A percentile compares a stretch with the other conserved stretches of the same genome.
Evolutionary conservation across 2,797 vertebrate genomes (phyloP).

Genomic region (Galago senegalensis): DNA sequence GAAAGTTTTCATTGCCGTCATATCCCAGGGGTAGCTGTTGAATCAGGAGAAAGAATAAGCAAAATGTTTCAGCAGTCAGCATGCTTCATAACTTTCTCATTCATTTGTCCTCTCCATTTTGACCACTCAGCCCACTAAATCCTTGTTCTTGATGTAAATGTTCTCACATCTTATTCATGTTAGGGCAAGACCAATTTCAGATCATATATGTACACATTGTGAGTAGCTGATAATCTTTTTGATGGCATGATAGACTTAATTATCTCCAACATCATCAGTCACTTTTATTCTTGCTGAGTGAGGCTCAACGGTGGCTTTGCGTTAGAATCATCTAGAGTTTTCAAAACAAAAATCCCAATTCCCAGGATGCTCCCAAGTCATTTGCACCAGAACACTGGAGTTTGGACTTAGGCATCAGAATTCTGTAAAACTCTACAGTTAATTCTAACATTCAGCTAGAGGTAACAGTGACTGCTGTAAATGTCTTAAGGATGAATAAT

Average conservation of each 20-base stretch:
- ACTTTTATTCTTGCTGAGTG: neutral
- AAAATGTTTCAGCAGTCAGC: neutral
- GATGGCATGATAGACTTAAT: slow-evolving; percentile 16
- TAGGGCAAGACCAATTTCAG: neutral
- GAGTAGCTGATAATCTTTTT: neutral
- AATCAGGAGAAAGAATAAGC: slow-evolving; percentile 8
- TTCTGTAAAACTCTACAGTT: neutral
- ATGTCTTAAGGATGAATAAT: neutral
- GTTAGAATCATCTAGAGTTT: slow-evolving; percentile 6
- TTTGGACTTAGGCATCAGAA: neutral
- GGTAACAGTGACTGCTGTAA: neutral
- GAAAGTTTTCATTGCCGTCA: neutral
- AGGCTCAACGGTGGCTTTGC: neutral
- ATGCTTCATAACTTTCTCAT: neutral
- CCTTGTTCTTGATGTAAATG: neutral
- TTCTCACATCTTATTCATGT: neutral
- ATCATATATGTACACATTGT: neutral
- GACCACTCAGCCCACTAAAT: neutral
- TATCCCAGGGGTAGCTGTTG: neutral
- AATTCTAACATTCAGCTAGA: neutral
- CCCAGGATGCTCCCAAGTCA: neutral
- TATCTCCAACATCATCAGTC: neutral
- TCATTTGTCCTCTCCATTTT: neutral
- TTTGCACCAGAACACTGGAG: neutral
- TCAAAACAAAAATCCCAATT: neutral